Percentiles rank a stretch among this genome's conserved stretches.
phyloP scores from a whole-genome alignment of 2,113 vertebrate genomes.

The Chrysochloris asiatica region DNA sequence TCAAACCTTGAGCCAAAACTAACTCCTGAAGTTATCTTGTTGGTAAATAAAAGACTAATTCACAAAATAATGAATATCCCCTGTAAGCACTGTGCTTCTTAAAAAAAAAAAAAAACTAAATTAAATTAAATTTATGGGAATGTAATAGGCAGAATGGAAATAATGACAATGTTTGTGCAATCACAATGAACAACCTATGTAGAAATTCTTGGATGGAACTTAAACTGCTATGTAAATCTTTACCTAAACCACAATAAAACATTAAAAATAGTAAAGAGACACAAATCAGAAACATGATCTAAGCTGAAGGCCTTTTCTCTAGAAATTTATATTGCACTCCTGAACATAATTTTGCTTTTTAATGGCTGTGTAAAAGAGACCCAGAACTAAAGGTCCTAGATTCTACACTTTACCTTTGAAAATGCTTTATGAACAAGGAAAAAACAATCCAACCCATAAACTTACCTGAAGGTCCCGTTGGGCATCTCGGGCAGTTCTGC shows the following conservation, averaged over 20 bases:
- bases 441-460: conserved; percentile 48
- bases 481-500: conserved; percentile 87
- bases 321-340: conserved; percentile 8
- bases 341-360: conserved; percentile 28
- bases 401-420: conserved; percentile 1
- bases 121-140: not conserved
- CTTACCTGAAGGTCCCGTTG: conserved; percentile 87
- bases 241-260: not conserved
- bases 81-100: not conserved
- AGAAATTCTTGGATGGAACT: not conserved
- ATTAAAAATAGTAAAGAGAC: not conserved
- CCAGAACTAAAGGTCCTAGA: not conserved
- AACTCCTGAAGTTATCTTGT: not conserved
- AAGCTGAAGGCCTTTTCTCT: not conserved
- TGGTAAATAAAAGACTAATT: not conserved
- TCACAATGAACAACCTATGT: not conserved
- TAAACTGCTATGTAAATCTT: not conserved
- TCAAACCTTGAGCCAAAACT: not conserved
- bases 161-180: not conserved
- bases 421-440: conserved; percentile 26
- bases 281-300: conserved; percentile 6
- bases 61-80: not conserved
- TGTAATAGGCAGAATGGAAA: not conserved
- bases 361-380: not conserved
- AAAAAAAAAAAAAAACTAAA: not conserved